phyloP scores from a whole-genome alignment of 2,797 vertebrate genomes.

The Anguilla pacifica region DNA sequence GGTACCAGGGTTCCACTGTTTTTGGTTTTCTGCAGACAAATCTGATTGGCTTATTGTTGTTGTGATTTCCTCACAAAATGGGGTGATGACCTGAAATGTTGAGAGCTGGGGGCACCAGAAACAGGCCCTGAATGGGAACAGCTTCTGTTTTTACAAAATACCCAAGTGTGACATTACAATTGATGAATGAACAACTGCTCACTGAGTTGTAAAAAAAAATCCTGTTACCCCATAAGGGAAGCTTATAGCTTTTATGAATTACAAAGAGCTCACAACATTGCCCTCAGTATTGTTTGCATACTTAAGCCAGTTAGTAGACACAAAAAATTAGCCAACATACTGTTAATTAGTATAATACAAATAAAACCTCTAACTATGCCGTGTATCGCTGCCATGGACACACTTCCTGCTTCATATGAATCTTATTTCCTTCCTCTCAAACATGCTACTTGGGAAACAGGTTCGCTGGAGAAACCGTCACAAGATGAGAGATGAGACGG shows the following conservation, averaged over 20 bases:
- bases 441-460: slow-evolving; percentile 44
- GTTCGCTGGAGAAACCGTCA: slow-evolving; percentile 9
- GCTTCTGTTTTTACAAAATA: not conserved
- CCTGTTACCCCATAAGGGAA: not conserved
- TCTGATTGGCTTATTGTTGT: not conserved
- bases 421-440: slow-evolving; percentile 61
- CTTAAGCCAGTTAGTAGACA: not conserved
- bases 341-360: not conserved
- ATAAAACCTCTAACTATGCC: slow-evolving; percentile 59
- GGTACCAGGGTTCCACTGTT: not conserved
- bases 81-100: not conserved
- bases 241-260: not conserved
- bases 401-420: slow-evolving; percentile 50
- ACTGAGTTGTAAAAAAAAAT: not conserved
- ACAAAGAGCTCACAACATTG: not conserved
- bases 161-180: not conserved
- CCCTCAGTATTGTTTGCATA: not conserved
- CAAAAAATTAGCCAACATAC: not conserved
- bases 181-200: not conserved
- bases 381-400: slow-evolving; percentile 46
- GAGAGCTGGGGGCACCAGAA: not conserved
- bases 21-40: not conserved
- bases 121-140: not conserved
- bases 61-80: not conserved
- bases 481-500: slow-evolving; percentile 43